phyloP scores from a whole-genome alignment of 2,113 vertebrate species.

The Hyperopisus bebe region DNA sequence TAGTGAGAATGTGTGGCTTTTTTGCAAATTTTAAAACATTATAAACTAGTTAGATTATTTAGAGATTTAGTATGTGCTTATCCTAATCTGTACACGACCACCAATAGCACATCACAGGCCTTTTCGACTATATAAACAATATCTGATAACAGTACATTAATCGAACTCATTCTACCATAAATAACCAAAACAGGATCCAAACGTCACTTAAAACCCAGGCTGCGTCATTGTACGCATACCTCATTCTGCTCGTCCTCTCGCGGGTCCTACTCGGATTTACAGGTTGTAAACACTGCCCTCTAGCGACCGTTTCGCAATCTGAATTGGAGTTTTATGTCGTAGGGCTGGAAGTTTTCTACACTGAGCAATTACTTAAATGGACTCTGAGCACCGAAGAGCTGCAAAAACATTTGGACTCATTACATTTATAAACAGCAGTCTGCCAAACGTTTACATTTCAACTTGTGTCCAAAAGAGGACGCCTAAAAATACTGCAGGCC shows the following conservation, averaged over 20 bases:
- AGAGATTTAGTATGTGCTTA: no score
- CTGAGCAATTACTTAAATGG: not conserved
- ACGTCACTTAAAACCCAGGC: not conserved
- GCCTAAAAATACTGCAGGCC: not conserved
- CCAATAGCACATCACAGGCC: not conserved
- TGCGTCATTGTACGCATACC: not conserved
- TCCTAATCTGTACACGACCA: not conserved
- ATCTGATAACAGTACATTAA: not conserved
- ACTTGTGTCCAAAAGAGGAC: not conserved
- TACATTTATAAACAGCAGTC: not conserved
- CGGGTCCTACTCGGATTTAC: conserved; percentile 2
- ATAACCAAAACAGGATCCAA: not conserved
- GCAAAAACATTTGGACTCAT: not conserved
- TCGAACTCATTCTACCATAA: not conserved
- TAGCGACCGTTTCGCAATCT: conserved; percentile 36
- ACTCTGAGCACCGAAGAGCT: not conserved
- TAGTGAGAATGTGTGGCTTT: not conserved
- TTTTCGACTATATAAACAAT: not conserved
- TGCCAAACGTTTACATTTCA: not conserved
- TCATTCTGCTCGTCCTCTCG: not conserved
- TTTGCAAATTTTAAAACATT: not conserved
- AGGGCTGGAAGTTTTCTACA: not conserved
- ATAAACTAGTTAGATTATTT: not conserved
- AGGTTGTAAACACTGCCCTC: conserved; percentile 51
- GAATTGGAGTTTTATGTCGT: not conserved